These are phyloP conservation scores for Cataglyphis rosenhaueri DNA, from an alignment of 2,888 invertebrate species.

Conservation along the genomic window DNA sequence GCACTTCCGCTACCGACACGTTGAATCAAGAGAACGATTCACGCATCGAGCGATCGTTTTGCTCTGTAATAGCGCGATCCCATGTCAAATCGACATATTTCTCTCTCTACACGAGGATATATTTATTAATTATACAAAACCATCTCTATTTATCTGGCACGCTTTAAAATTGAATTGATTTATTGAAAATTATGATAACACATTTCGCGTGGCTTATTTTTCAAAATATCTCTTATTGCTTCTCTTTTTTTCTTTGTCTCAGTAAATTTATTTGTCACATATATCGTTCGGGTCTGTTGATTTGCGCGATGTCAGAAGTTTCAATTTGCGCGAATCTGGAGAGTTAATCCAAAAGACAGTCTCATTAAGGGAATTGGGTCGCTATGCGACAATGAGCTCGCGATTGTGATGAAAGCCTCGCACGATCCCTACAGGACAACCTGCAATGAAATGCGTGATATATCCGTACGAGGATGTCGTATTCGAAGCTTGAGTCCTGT, in stretches of 20 bases:
- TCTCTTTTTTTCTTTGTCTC: not conserved
- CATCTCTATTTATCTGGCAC: not conserved
- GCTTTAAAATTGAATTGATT: not conserved
- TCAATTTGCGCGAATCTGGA: slow-evolving; percentile 61
- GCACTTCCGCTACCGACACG: slow-evolving; percentile 34
- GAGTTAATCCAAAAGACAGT: slow-evolving; percentile 65
- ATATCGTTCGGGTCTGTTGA: slow-evolving; percentile 13
- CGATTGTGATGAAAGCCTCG: slow-evolving; percentile 73
- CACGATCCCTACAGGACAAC: slow-evolving; percentile 61
- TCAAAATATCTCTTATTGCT: not conserved
- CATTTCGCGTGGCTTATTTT: not conserved
- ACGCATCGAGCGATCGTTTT: not conserved
- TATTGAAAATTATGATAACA: not conserved
- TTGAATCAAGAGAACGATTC: slow-evolving; percentile 27
- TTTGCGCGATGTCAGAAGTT: slow-evolving; percentile 54
- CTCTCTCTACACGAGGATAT: not conserved
- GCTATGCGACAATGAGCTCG: slow-evolving; percentile 76
- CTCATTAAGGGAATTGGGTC: slow-evolving; percentile 80
- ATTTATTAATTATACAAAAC: not conserved
- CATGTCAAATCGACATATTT: not conserved
- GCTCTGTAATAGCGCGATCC: not conserved
- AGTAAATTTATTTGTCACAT: slow-evolving; percentile 4
- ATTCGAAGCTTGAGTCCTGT: not conserved
- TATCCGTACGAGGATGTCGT: not conserved
- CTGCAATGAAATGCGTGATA: slow-evolving; percentile 56